Evolutionary conservation across 2,113 vertebrate genomes (phyloP).

Genomic region (Hiodon alosoides): DNA sequence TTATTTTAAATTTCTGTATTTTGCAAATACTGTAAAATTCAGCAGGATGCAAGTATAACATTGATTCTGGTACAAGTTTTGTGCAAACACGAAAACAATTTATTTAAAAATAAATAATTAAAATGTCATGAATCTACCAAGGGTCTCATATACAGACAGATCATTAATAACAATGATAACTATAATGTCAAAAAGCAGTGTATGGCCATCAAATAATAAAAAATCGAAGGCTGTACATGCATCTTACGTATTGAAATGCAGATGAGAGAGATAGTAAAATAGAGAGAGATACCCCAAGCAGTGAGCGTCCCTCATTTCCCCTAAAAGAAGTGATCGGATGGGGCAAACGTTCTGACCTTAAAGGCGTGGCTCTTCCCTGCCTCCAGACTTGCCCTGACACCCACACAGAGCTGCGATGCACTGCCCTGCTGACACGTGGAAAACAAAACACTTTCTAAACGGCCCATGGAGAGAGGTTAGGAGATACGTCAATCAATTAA

Average conservation of each 20-base stretch:
- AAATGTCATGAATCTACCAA: too few species aligned
- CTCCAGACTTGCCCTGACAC: background rate
- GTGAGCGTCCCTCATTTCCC: background rate
- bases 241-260: background rate
- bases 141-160: too few species aligned
- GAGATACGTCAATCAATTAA: conserved; percentile 45
- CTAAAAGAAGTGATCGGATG: background rate
- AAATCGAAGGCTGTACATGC: too few species aligned
- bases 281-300: background rate
- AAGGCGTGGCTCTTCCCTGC: background rate
- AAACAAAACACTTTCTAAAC: conserved; percentile 35
- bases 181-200: too few species aligned
- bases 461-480: conserved; percentile 34
- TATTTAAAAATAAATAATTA: too few species aligned
- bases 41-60: background rate
- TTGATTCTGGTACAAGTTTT: too few species aligned
- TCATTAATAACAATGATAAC: too few species aligned
- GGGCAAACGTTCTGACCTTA: conserved; percentile 8
- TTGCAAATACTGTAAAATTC: background rate
- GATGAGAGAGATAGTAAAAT: background rate
- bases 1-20: background rate
- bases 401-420: conserved; percentile 11
- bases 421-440: background rate
- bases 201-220: too few species aligned
- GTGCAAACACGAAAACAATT: too few species aligned